Percentiles rank a stretch among this genome's conserved stretches.
Conservation (phyloP, 2,113 vertebrate genomes). For the Podiceps cristatus region DNA sequence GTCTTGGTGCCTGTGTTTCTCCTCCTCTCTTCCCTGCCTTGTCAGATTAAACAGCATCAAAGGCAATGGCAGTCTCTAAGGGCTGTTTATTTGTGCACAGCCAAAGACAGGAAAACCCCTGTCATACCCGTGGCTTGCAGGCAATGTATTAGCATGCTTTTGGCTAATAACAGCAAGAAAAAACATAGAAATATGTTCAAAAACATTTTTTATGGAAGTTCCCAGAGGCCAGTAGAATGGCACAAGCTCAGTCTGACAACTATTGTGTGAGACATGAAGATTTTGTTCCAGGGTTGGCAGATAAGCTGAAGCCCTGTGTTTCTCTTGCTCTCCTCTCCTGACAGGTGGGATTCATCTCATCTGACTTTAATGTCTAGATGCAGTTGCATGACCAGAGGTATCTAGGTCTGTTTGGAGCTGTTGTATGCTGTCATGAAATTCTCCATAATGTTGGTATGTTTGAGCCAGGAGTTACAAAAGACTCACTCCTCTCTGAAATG, state of each 20-base stretch:
- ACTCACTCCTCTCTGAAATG: neutral
- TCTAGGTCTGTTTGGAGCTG: neutral
- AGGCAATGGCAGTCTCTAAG: neutral
- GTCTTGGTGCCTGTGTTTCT: neutral
- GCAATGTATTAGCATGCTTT: neutral
- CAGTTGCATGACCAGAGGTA: neutral
- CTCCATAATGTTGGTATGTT: neutral
- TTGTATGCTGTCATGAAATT: neutral
- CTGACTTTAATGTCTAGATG: neutral
- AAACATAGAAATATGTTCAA: neutral
- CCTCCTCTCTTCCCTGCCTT: neutral
- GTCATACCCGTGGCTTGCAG: neutral
- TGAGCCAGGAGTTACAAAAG: neutral
- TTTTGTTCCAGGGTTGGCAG: neutral
- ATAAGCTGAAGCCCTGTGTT: neutral
- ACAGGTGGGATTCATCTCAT: neutral
- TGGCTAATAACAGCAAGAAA: neutral
- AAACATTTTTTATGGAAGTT: neutral
- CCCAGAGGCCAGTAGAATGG: neutral
- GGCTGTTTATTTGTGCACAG: neutral
- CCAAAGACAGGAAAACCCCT: neutral
- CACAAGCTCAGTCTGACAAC: neutral
- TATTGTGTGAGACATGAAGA: neutral
- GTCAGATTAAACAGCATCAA: neutral
- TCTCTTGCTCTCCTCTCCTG: neutral